A percentile compares a stretch with the other conserved stretches of the same genome.
These are phyloP conservation scores for Hiodon tergisus DNA, from an alignment of 2,113 vertebrate species.

Conservation along the genomic window DNA sequence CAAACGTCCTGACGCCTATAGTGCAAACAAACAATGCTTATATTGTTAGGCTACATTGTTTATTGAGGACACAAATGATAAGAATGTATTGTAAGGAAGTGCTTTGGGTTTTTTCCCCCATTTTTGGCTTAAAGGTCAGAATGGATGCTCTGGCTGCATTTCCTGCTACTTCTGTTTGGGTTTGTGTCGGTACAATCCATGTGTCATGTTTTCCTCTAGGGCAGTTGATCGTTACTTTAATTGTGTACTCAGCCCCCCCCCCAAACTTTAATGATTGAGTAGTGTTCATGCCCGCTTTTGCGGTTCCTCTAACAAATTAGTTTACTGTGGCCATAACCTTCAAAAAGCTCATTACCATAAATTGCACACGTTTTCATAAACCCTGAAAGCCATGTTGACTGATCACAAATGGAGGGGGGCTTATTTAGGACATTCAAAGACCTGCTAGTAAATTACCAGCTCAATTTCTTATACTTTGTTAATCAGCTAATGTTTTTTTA, in stretches of 20 bases:
- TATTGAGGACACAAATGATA: no score
- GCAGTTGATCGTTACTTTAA: slow-evolving; percentile 42
- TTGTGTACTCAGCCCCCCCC: not conserved
- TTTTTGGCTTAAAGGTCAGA: no score
- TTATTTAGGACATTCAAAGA: slow-evolving; percentile 38
- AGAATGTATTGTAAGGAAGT: no score
- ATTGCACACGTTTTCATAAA: slow-evolving; percentile 66
- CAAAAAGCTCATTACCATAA: slow-evolving; percentile 65
- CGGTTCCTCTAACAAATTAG: slow-evolving; percentile 58
- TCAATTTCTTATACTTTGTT: slow-evolving; percentile 33
- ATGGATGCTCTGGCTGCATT: no score
- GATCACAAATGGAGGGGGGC: slow-evolving; percentile 56
- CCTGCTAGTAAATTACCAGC: slow-evolving; percentile 40
- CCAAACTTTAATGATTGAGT: slow-evolving; percentile 16
- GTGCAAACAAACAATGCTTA: no score
- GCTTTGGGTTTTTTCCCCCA: no score
- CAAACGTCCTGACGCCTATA: no score
- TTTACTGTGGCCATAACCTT: slow-evolving; percentile 68
- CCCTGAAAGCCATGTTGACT: slow-evolving; percentile 57
- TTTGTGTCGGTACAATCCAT: not conserved
- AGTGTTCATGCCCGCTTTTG: slow-evolving; percentile 32
- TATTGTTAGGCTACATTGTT: no score
- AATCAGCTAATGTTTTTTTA: slow-evolving; percentile 50
- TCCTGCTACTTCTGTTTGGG: no score
- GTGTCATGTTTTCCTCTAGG: slow-evolving; percentile 23